These are phyloP conservation scores for Thryonomys swinderianus DNA, from an alignment of 2,113 vertebrate genomes.

Conservation along the genomic window DNA sequence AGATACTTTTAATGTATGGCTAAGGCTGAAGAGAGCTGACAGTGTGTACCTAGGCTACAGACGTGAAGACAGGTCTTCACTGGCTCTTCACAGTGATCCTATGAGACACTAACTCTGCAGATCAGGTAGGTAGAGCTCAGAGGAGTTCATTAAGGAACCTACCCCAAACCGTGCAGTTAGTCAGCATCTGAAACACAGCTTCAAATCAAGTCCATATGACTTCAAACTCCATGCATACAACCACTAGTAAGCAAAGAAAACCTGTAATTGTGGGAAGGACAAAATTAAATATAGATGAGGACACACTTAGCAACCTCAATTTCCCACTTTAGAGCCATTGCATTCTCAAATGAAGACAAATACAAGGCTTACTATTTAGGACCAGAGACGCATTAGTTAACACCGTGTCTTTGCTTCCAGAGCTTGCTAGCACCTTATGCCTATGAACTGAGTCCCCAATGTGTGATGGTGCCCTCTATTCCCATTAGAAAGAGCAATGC, in stretches of 20 bases:
- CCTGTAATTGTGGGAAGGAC: not conserved
- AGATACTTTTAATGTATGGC: not conserved
- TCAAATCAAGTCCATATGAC: constrained; percentile 14
- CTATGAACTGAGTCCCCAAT: not conserved
- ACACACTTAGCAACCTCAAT: not conserved
- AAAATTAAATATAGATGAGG: not conserved
- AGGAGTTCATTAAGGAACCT: not conserved
- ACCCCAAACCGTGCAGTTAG: not conserved
- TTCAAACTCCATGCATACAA: not conserved
- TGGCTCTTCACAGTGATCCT: not conserved
- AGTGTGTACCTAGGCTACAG: not conserved
- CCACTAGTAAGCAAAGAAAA: not conserved
- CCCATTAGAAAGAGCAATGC: not conserved
- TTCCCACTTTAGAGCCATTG: not conserved
- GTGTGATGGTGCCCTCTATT: not conserved
- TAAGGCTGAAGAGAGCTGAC: not conserved
- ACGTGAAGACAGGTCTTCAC: not conserved
- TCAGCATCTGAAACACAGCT: constrained; percentile 6
- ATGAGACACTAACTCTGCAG: not conserved
- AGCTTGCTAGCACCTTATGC: not conserved
- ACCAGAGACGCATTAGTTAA: not conserved
- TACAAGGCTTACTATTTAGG: not conserved
- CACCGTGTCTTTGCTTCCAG: not conserved
- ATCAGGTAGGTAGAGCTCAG: not conserved
- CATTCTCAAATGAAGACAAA: not conserved